phyloP scores from a whole-genome alignment of 2,888 invertebrate genomes.

The Nymphalis c-album region DNA sequence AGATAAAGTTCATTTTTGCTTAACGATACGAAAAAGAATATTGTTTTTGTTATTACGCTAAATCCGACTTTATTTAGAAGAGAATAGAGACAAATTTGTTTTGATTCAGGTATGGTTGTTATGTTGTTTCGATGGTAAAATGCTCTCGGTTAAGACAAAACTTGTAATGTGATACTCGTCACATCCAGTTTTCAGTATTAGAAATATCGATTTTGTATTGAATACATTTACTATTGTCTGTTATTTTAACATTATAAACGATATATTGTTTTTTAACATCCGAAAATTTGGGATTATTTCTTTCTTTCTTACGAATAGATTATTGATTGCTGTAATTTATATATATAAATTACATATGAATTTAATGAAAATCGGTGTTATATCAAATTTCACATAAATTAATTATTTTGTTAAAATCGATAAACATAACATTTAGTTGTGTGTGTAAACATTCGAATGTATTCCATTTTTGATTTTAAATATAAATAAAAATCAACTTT shows the following conservation, averaged over 20 bases:
- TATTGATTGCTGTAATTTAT: too few species aligned
- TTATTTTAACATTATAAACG: neutral
- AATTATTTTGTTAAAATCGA: too few species aligned
- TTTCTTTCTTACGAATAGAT: too few species aligned
- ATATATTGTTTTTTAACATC: neutral
- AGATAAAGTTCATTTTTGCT: constrained; percentile 23
- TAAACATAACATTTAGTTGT: too few species aligned
- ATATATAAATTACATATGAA: too few species aligned
- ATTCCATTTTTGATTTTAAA: too few species aligned
- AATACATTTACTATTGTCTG: constrained; percentile 19
- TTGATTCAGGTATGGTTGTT: constrained; percentile 6
- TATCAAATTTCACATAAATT: neutral
- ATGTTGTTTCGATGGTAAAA: constrained; percentile 22
- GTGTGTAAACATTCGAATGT: too few species aligned
- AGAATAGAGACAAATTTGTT: constrained; percentile 11
- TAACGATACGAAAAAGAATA: neutral
- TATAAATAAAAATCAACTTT: too few species aligned
- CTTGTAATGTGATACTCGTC: constrained; percentile 44
- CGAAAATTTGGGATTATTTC: neutral
- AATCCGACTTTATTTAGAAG: constrained; percentile 7
- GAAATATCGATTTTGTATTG: constrained; percentile 37
- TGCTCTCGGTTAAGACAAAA: constrained; percentile 43
- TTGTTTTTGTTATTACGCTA: neutral
- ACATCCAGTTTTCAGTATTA: constrained; percentile 38
- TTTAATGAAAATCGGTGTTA: neutral